Evolutionary conservation across 2,888 invertebrate species (phyloP).

Genomic region (Tetragonula carbonaria): DNA sequence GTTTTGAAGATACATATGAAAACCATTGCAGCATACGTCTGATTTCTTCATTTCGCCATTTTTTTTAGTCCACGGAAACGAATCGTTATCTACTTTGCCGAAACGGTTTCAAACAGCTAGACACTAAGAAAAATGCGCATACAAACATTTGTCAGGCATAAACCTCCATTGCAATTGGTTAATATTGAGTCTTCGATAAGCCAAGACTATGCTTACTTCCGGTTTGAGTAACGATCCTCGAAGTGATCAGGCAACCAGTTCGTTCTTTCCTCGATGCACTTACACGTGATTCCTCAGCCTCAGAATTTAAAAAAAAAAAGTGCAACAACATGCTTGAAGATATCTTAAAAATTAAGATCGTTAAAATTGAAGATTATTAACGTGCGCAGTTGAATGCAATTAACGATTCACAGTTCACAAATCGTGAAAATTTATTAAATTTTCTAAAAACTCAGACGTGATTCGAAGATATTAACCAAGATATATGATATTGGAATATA

Average conservation of each 20-base stretch:
- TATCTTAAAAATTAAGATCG: too few relatives aligned
- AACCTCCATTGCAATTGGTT: slow-evolving; percentile 57
- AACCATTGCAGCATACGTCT: background rate
- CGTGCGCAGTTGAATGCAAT: too few relatives aligned
- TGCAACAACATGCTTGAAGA: too few relatives aligned
- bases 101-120: background rate
- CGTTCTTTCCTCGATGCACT: background rate
- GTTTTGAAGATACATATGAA: background rate
- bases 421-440: too few relatives aligned
- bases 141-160: slow-evolving; percentile 70
- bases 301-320: background rate
- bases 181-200: slow-evolving; percentile 67
- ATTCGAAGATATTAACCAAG: too few relatives aligned
- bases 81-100: slow-evolving; percentile 12
- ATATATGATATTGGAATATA: too few relatives aligned
- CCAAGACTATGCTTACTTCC: slow-evolving; percentile 41
- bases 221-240: background rate
- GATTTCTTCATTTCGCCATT: background rate
- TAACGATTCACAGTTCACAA: too few relatives aligned
- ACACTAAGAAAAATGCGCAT: slow-evolving; percentile 19
- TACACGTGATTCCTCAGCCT: background rate
- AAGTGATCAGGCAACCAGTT: background rate
- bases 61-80: background rate
- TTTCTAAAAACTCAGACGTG: too few relatives aligned
- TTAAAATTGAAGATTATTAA: too few relatives aligned